Evolutionary conservation across 2,797 vertebrate species (phyloP), one percentile per base, ranked within the genome.

Genomic region (Agapornis canus): DNA sequence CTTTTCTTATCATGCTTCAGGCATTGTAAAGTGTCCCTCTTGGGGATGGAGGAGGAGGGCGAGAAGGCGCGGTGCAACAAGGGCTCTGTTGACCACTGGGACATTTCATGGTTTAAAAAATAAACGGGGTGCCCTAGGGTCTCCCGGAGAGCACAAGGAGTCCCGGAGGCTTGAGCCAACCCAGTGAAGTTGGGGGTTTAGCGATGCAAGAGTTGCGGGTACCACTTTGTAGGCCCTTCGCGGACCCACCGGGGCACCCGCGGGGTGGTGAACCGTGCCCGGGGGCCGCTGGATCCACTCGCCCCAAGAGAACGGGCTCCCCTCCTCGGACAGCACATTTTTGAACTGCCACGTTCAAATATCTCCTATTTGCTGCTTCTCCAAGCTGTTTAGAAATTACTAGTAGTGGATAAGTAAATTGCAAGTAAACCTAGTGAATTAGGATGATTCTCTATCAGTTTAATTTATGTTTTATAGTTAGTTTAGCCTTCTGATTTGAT

Each of bases 381-480:
- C 40, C 90, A 82, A 91, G 95, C 80, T 91, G 84, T 90, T 96
- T 90, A 83, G 92, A 95, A 97, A 97, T 96, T 86, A 95, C 96
- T 97, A 97, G 97, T 97, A 96, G 89, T 23, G 18, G 94, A 52
- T 90, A 97, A 98, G 96, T 97, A 97, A 90, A 97, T 97, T 97
- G 97, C 92, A 76, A 98, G 97, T 97, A 97, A 98, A 98, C 92
- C 92, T 96, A 97, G 95, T 97, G 97, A 98, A 97, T 98, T 98
- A 97, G 96, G 96, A 91, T 94, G 92, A 96, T 96, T 97, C 95
- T 96, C 92, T 97, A 97, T 97, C 95, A 79, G 96, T 97, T 98
- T 98, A 98, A 98, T 98, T 98, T 98, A 98, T 98, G 97, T 98
- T 98, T 98, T 98, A 98, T 98, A 98, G 98, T 98, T 98, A 98